Evolutionary conservation across 2,888 invertebrate species (phyloP).

Genomic region (Brenthis hecate): DNA sequence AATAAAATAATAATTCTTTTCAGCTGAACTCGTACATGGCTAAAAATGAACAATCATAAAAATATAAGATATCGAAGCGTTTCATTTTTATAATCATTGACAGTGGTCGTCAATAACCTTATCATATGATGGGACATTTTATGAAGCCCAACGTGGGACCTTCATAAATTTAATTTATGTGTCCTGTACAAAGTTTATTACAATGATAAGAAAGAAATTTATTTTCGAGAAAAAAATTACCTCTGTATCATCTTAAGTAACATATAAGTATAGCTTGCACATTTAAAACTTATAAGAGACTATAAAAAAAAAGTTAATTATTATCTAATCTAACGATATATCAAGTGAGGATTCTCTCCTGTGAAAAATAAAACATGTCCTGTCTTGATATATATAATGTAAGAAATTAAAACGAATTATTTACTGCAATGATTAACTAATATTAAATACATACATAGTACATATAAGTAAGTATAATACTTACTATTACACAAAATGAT

Average conservation of each 20-base stretch:
- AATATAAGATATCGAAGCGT: neutral
- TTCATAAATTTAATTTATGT: slow-evolving; percentile 57
- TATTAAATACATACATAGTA: no score
- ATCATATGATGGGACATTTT: slow-evolving; percentile 53
- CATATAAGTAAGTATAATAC: no score
- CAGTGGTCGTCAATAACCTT: slow-evolving; percentile 56
- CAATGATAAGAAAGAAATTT: slow-evolving; percentile 37
- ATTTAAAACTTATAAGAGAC: neutral
- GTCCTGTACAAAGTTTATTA: slow-evolving; percentile 46
- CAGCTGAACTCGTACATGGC: no score
- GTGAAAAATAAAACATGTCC: no score
- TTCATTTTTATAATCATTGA: slow-evolving; percentile 49
- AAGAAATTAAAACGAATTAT: no score
- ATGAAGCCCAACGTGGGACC: slow-evolving; percentile 55
- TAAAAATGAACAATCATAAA: neutral
- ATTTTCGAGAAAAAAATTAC: slow-evolving; percentile 12
- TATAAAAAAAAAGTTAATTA: neutral
- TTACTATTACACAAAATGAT: no score
- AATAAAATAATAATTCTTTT: no score
- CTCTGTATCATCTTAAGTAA: neutral
- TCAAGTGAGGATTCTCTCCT: no score
- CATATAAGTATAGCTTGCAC: neutral
- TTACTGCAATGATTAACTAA: no score
- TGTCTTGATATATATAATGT: no score
- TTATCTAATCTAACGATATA: no score